Evolutionary conservation across 2,888 invertebrate genomes (phyloP).

Genomic region (Phoronis australis): DNA sequence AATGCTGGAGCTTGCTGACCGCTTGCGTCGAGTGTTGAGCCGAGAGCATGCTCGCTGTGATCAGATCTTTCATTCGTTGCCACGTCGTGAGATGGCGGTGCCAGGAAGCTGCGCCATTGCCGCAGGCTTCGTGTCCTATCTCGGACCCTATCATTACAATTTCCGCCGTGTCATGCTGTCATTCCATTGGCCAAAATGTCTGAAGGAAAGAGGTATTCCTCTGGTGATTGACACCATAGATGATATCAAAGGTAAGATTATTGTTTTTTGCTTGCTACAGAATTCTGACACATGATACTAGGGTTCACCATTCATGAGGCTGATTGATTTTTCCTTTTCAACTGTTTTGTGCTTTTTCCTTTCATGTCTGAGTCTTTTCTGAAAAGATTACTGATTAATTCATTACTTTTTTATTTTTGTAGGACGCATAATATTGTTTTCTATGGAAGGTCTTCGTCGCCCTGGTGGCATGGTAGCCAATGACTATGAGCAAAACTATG

Average conservation of each 20-base stretch:
- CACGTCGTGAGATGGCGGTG: constrained; percentile 35
- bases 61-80: constrained; percentile 35
- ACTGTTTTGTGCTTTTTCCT: no score
- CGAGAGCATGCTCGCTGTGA: constrained; percentile 34
- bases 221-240: constrained; percentile 48
- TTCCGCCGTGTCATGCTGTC: constrained; percentile 49
- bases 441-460: constrained; percentile 42
- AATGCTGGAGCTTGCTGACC: constrained; percentile 45
- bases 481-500: no score
- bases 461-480: no score
- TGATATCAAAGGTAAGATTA: constrained; percentile 35
- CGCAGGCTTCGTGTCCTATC: constrained; percentile 44
- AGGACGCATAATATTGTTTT: constrained; percentile 49
- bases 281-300: no score
- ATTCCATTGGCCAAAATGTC: constrained; percentile 49
- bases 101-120: constrained; percentile 48
- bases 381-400: no score
- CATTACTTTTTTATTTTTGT: no score
- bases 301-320: no score
- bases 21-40: constrained; percentile 33
- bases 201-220: constrained; percentile 48
- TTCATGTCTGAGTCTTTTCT: no score
- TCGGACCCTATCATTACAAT: constrained; percentile 50
- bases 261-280: not conserved
- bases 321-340: no score